Conservation (phyloP, 2,113 vertebrate genomes). For the Syrmaticus mikado region DNA sequence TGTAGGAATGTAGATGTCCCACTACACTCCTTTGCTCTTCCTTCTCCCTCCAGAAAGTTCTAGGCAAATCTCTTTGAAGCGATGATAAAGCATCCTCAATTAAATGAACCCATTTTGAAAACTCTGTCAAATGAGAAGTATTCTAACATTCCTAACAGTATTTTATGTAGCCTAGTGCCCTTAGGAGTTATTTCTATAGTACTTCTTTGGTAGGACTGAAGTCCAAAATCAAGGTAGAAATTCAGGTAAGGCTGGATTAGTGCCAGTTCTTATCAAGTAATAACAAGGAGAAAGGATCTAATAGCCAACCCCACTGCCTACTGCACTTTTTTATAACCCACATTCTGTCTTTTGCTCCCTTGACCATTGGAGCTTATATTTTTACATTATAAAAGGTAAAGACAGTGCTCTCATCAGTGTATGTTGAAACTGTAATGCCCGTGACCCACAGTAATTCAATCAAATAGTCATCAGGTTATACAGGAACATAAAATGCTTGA, state of each 20-base stretch:
- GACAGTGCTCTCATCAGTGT: neutral
- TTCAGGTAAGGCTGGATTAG: neutral
- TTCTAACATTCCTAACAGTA: neutral
- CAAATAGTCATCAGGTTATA: neutral
- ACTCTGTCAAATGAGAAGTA: neutral
- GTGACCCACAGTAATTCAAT: neutral
- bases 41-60: neutral
- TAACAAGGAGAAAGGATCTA: neutral
- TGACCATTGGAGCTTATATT: neutral
- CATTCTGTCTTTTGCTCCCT: neutral
- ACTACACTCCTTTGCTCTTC: neutral
- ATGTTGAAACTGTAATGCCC: neutral
- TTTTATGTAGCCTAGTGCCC: neutral
- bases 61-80: neutral
- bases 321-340: neutral
- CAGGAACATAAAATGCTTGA: neutral
- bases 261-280: neutral
- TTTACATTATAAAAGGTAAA: neutral
- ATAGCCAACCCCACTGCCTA: neutral
- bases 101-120: neutral
- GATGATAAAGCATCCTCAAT: neutral
- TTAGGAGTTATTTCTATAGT: no score
- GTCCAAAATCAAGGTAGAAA: neutral
- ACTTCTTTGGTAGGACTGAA: neutral
- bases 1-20: neutral